Evolutionary conservation across 2,797 vertebrate species (phyloP).

Genomic region (Helarctos malayanus): DNA sequence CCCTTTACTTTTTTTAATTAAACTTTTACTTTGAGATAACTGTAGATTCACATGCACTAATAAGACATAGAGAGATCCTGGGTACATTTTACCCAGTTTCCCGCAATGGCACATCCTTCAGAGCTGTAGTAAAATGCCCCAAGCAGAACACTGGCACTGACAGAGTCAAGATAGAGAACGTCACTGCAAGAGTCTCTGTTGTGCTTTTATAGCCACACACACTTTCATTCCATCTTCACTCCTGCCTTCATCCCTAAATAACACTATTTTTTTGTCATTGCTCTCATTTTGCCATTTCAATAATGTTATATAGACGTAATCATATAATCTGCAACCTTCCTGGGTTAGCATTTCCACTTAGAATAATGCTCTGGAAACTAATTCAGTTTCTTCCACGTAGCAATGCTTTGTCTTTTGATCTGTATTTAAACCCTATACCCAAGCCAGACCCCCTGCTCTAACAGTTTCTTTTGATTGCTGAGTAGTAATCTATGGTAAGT

Average conservation of each 20-base stretch:
- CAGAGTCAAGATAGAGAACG: background rate
- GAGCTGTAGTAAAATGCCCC: background rate
- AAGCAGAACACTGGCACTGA: too few relatives aligned
- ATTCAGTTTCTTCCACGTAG: background rate
- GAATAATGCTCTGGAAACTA: background rate
- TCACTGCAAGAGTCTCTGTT: background rate
- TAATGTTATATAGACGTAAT: background rate
- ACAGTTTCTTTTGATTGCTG: background rate
- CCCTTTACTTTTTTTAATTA: background rate
- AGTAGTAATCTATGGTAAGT: background rate
- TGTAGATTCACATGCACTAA: background rate
- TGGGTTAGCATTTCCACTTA: background rate
- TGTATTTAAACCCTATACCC: background rate
- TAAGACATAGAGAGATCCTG: background rate
- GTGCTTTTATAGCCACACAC: background rate
- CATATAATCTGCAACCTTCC: background rate
- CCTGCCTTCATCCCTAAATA: background rate
- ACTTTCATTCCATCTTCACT: background rate
- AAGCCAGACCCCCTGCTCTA: background rate
- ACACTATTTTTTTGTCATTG: background rate
- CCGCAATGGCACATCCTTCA: background rate
- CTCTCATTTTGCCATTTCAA: background rate
- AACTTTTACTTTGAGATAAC: too few relatives aligned
- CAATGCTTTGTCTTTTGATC: background rate
- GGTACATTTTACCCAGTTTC: background rate